Percentiles rank a stretch among this genome's conserved stretches.
Conservation (phyloP, 2,797 vertebrate species). For the Neosilurus mollespiculum region DNA sequence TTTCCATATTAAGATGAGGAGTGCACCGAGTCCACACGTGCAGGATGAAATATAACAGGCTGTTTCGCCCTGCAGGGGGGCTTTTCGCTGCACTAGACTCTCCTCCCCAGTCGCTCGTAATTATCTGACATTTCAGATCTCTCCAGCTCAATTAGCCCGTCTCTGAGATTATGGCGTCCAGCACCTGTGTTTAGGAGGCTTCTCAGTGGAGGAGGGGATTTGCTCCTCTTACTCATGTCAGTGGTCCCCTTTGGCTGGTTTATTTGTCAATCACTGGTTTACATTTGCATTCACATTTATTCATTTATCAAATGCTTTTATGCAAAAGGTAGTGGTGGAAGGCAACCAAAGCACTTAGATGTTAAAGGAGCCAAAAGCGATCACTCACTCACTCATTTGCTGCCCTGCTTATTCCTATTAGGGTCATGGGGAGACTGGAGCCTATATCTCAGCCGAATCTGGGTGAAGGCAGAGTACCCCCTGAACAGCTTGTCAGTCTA, state of each 20-base stretch:
- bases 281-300: conserved; percentile 1
- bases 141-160: conserved; percentile 50
- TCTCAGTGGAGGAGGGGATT: not conserved
- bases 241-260: conserved; percentile 19
- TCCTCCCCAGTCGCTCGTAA: conserved; percentile 54
- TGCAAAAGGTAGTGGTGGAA: not conserved
- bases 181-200: conserved; percentile 16
- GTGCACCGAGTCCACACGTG: conserved; percentile 48
- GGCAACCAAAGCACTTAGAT: not conserved
- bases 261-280: conserved; percentile 23
- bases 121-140: conserved; percentile 64
- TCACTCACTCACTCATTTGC: too few relatives aligned
- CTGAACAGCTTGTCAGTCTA: too few relatives aligned
- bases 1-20: conserved; percentile 66
- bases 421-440: too few relatives aligned
- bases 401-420: too few relatives aligned
- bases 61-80: conserved; percentile 55
- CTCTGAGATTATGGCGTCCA: conserved; percentile 29
- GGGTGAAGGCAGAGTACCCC: too few relatives aligned
- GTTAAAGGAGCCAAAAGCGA: not conserved
- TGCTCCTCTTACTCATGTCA: conserved; percentile 3
- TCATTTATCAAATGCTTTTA: not conserved
- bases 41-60: conserved; percentile 59
- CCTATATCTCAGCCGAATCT: too few relatives aligned
- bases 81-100: conserved; percentile 55